Conservation (phyloP, 2,113 vertebrate genomes). For the Engraulis encrasicolus region DNA sequence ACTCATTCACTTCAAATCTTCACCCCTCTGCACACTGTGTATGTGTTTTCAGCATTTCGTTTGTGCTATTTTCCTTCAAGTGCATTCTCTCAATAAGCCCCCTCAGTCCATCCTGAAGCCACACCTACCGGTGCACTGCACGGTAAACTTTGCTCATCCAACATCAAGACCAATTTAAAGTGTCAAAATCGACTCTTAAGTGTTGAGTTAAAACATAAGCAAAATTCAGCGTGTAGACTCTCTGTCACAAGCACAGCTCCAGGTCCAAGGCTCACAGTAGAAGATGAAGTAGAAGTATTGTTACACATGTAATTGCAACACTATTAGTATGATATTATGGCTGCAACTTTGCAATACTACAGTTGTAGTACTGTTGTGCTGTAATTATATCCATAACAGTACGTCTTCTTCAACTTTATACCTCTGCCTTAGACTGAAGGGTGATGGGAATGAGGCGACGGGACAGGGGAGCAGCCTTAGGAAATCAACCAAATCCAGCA, state of each 20-base stretch:
- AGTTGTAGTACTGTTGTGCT: too few species aligned
- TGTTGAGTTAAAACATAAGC: too few species aligned
- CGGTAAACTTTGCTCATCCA: too few species aligned
- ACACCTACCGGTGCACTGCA: not conserved
- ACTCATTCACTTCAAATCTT: not conserved
- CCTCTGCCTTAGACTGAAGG: not conserved
- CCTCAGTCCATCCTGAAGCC: not conserved
- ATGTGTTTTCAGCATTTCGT: not conserved
- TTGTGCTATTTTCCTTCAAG: not conserved
- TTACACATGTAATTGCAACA: too few species aligned
- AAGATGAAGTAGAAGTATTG: too few species aligned
- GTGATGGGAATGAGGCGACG: not conserved
- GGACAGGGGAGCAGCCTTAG: not conserved
- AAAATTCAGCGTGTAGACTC: too few species aligned
- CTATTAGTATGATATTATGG: too few species aligned
- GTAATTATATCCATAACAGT: too few species aligned
- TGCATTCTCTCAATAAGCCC: not conserved
- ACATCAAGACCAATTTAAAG: too few species aligned
- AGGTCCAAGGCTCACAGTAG: not conserved
- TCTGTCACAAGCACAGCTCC: not conserved
- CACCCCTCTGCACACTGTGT: not conserved
- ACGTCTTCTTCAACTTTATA: too few species aligned
- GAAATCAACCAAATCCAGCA: not conserved
- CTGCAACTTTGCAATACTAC: too few species aligned
- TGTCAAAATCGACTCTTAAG: too few species aligned